Evolutionary conservation across 2,888 invertebrate species (phyloP), one percentile per base, ranked within the genome.

Genomic region (Agrotis puta): DNA sequence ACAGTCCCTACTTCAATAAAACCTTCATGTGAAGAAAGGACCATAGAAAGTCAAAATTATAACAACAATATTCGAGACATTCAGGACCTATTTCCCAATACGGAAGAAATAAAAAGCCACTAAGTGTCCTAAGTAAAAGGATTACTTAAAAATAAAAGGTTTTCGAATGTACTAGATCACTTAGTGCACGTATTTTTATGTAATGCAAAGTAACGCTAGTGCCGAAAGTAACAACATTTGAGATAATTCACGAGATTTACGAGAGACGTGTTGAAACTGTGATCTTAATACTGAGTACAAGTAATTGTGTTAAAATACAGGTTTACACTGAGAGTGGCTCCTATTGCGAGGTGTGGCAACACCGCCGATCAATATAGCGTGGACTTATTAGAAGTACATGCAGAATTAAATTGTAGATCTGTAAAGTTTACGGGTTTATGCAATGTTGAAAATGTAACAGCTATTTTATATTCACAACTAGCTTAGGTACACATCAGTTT

Each of bases 61-160:
- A 13, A n/a, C n/a, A 56, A n/a, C 18, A 13, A 33, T 56, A 5
- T n/a, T 56, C 27, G 33, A 6, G n/a, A 56, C 18, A 16, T 59
- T 39, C 22, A 64, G 16, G n/a, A 22, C 11, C 16, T 16, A 51
- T 51, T 51, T 67, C 64, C 50, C 48, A 57, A 67, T 24, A 33
- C 50, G 45, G 68, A 76, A 57, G 14, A 50, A 67, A 57, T 47
- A 51, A 76, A 56, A 50, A 57, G 45, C 2, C n/a, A 22, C 45
- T 33, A 13, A 24, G 11, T 39, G 50, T 67, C 33, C 22, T 9
- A 7, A 14, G 48, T 50, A 14, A 50, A 18, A 50, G 50, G 33
- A 33, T 51, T 76, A 76, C 76, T 57, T 67, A 24, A 67, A 39
- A 13, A 72, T 45, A 57, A 72, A 76, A 67, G 76, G 45, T 76